Percentiles rank a stretch among this genome's conserved stretches.
Evolutionary conservation across 23 tunicate genomes (phyloP).

Genomic region (Halocynthia roretzi): DNA sequence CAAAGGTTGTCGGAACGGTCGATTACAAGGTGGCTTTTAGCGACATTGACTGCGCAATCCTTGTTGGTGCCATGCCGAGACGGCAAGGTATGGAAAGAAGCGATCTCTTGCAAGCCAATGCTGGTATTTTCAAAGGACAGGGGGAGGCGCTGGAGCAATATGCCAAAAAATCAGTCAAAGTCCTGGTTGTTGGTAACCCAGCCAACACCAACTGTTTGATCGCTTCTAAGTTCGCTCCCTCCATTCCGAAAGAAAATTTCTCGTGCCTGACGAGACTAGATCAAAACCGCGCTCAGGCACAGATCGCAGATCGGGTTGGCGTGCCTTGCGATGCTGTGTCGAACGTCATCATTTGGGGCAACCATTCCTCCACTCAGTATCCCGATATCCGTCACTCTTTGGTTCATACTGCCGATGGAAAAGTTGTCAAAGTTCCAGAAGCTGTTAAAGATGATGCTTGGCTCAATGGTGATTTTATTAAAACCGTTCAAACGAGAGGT

Average conservation of each 20-base stretch:
- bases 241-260: conserved; percentile 85
- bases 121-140: conserved; percentile 77
- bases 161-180: conserved; percentile 93
- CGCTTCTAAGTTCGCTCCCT: conserved; percentile 76
- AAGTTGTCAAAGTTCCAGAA: conserved; percentile 24
- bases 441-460: conserved; percentile 93
- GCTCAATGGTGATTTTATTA: conserved; percentile 85
- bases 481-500: conserved; percentile 90
- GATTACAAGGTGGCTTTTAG: conserved; percentile 76
- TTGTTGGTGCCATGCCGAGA: conserved; percentile 98
- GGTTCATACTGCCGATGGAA: conserved; percentile 35
- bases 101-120: conserved; percentile 88
- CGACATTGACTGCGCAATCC: conserved; percentile 84
- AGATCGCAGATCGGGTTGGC: conserved; percentile 77
- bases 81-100: conserved; percentile 96
- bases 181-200: conserved; percentile 97
- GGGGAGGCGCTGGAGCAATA: conserved; percentile 76
- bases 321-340: conserved; percentile 50
- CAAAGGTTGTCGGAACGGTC: conserved; percentile 68
- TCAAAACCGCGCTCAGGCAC: conserved; percentile 94
- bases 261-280: conserved; percentile 85
- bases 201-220: conserved; percentile 97
- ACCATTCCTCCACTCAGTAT: conserved; percentile 97
- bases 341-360: conserved; percentile 96
- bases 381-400: conserved; percentile 84